Base-by-base conservation (phyloP, 2,888 invertebrate species). In the Orthonevra nobilis region DNA sequence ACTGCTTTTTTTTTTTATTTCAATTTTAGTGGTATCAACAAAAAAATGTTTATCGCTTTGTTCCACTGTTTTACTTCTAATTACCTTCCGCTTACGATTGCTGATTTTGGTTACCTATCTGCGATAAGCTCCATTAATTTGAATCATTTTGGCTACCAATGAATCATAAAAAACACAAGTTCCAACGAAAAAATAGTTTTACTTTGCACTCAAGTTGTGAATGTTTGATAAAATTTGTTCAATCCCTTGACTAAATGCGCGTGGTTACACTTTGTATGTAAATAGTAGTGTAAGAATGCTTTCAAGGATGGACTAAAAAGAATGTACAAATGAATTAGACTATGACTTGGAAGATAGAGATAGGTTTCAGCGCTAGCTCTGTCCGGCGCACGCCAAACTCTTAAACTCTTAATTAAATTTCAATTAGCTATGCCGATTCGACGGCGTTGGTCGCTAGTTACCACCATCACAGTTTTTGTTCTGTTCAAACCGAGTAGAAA, bases 401-500 rank as follows among this genome's bases (percentile, higher is more conserved):
- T 12, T 46, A 32, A 15, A 68, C 68, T n/a, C n/a, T n/a, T 58
- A 58, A 68, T 46, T 54, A 28, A 28, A 17, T 50, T 42, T 64
- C n/a, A 64, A 34, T 42, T 64, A 54, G 64, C 52, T 83, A 81
- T 75, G 58, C 82, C 50, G 42, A 60, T 75, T 70, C n/a, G n/a
- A n/a, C 63, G 77, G 84, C 84, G 82, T 83, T 84, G 77, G 82
- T 63, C 81, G 75, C 73, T 61, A 73, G 69, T 54, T 15, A 9
- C 40, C n/a, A 54, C 40, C n/a, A 54, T 58, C 14, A 32, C 63
- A 44, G 63, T 48, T n/a, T n/a, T n/a, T n/a, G n/a, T n/a, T 26
- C 30, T 28, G 12, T 68, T 64, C 91, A 96, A 83, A 97, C 96
- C 79, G 96, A 95, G 90, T 96, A 96, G 83, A 96, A 91, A 89